Evolutionary conservation across 2,797 vertebrate genomes (phyloP).

Genomic region (Premnoplex brunnescens): DNA sequence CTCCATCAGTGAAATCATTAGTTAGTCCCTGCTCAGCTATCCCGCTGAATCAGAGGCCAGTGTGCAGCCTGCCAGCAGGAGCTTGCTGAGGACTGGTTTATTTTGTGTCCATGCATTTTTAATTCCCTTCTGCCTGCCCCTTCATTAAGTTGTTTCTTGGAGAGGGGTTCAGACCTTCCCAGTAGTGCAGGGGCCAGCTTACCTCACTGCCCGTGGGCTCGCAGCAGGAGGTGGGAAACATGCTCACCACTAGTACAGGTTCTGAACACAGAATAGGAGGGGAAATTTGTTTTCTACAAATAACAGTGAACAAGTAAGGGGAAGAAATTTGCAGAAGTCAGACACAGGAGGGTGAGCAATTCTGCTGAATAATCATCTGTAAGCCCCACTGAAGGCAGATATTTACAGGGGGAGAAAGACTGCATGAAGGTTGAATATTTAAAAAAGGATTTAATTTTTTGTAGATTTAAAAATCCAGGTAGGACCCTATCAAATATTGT

Average conservation of each 20-base stretch:
- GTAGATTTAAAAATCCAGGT: neutral
- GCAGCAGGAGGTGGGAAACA: neutral
- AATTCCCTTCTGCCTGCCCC: neutral
- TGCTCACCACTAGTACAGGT: fast-evolving
- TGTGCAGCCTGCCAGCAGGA: neutral
- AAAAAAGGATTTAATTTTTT: neutral
- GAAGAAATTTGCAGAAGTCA: neutral
- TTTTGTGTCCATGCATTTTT: neutral
- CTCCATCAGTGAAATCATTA: neutral
- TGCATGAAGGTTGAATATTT: neutral
- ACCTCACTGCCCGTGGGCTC: fast-evolving
- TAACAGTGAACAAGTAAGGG: neutral
- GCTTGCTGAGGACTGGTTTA: neutral
- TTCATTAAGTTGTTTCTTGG: neutral
- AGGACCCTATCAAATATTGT: neutral
- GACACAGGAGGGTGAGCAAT: neutral
- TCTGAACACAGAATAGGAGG: neutral
- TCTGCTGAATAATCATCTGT: neutral
- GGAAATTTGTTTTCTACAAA: neutral
- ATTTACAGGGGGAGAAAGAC: neutral
- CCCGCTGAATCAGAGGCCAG: neutral
- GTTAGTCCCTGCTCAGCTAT: neutral
- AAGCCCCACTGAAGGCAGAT: neutral
- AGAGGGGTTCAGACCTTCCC: neutral
- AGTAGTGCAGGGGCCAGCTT: neutral